Evolutionary conservation across 2,113 vertebrate genomes (phyloP).

Genomic region (Corydoras sp.): DNA sequence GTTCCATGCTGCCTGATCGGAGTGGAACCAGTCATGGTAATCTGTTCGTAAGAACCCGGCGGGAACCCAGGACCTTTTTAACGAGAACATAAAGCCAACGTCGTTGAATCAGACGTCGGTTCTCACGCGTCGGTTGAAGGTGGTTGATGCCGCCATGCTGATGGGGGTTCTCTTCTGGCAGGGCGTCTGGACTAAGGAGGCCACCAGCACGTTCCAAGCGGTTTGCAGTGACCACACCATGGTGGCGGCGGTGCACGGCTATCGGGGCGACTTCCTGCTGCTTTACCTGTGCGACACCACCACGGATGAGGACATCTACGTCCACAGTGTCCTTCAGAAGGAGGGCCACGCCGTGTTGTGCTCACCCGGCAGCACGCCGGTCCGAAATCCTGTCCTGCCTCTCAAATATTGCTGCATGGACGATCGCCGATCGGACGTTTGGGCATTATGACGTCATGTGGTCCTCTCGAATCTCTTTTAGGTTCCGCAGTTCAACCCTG

Average conservation of each 20-base stretch:
- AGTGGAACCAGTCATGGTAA: too few relatives aligned
- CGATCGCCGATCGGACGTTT: too few relatives aligned
- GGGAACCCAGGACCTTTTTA: too few relatives aligned
- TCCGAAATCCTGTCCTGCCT: conserved; percentile 1
- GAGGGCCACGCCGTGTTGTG: conserved; percentile 71
- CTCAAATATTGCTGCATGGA: too few relatives aligned
- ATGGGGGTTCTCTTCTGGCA: conserved; percentile 28
- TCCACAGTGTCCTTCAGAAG: conserved; percentile 69
- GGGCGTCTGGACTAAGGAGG: conserved; percentile 75
- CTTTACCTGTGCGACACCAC: conserved; percentile 86
- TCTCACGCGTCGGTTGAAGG: too few relatives aligned
- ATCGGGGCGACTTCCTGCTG: conserved; percentile 72
- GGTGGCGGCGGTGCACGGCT: conserved; percentile 77
- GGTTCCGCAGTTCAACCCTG: conserved; percentile 70
- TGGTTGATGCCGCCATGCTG: too few relatives aligned
- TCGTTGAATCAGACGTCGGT: too few relatives aligned
- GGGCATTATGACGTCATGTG: too few relatives aligned
- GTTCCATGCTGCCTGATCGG: too few relatives aligned
- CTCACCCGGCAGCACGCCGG: conserved; percentile 40
- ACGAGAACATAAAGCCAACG: too few relatives aligned
- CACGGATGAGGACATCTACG: conserved; percentile 76
- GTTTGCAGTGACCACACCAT: conserved; percentile 71
- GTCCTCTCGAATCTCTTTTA: conserved; percentile 38
- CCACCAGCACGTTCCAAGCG: conserved; percentile 68
- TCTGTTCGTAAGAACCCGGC: too few relatives aligned